Evolutionary conservation across 2,888 invertebrate genomes (phyloP).

Genomic region (Drosophila fungiperda): DNA sequence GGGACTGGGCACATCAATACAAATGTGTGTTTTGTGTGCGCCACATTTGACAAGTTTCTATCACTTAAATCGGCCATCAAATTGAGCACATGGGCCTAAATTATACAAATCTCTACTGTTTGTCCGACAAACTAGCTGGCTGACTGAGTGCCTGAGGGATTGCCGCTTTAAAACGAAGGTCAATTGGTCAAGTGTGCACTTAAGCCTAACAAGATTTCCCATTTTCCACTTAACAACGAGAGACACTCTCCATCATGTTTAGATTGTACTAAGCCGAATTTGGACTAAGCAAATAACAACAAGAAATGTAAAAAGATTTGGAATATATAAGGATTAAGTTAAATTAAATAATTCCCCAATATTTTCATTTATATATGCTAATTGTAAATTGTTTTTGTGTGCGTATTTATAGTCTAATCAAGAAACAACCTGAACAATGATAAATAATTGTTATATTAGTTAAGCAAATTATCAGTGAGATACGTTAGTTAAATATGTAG

Average conservation of each 20-base stretch:
- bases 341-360: neutral
- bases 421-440: neutral
- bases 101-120: constrained; percentile 37
- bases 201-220: constrained; percentile 6
- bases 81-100: constrained; percentile 11
- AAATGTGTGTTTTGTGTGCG: constrained; percentile 58
- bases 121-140: constrained; percentile 11
- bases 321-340: neutral
- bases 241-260: neutral
- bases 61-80: constrained; percentile 43
- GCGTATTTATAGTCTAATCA: neutral
- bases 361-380: neutral
- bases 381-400: neutral
- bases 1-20: constrained; percentile 66
- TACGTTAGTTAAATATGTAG: constrained; percentile 28
- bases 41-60: constrained; percentile 51
- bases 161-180: constrained; percentile 15
- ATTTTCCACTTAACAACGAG: constrained; percentile 4
- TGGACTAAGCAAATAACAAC: neutral
- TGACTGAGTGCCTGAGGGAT: constrained; percentile 17
- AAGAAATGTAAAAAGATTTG: neutral
- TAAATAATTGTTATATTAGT: neutral
- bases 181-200: constrained; percentile 28
- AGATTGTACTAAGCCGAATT: neutral
- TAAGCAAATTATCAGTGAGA: neutral